Conservation (phyloP, 1,140 invertebrate genomes). For the Drosophila chauvacae region DNA sequence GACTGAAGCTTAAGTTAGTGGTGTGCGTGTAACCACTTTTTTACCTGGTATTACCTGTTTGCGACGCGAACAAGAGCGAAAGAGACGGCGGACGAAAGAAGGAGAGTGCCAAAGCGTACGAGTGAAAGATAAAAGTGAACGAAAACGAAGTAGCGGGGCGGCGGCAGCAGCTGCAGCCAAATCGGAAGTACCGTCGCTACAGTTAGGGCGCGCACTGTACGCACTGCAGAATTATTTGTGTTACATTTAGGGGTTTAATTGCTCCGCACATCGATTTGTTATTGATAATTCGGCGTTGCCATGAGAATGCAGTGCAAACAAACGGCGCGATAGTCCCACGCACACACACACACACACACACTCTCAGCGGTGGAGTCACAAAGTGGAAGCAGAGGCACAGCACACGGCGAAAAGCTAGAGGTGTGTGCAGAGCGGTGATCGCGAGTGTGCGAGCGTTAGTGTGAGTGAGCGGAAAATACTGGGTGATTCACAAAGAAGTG, state of each 20-base stretch:
- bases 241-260: slow-evolving; percentile 17
- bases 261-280: slow-evolving; percentile 9
- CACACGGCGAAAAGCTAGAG: slow-evolving; percentile 35
- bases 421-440: slow-evolving; percentile 35
- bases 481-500: slow-evolving; percentile 68
- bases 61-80: slow-evolving; percentile 11
- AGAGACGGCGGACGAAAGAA: slow-evolving; percentile 14
- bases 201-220: slow-evolving; percentile 39
- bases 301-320: slow-evolving; percentile 81
- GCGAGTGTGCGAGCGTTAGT: slow-evolving; percentile 15
- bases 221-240: slow-evolving; percentile 8
- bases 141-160: slow-evolving; percentile 34
- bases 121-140: slow-evolving; percentile 54
- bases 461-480: slow-evolving; percentile 58
- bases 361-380: slow-evolving; percentile 25
- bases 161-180: slow-evolving; percentile 32
- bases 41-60: slow-evolving; percentile 63
- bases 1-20: slow-evolving; percentile 19
- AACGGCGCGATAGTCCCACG: slow-evolving; percentile 43
- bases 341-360: slow-evolving; percentile 54
- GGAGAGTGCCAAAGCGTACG: slow-evolving; percentile 30
- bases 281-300: slow-evolving; percentile 62
- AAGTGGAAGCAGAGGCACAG: slow-evolving; percentile 27
- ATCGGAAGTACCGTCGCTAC: slow-evolving; percentile 30
- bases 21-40: slow-evolving; percentile 62